Evolutionary conservation across 2,888 invertebrate species (phyloP).

Genomic region (Xestobium rufovillosum): DNA sequence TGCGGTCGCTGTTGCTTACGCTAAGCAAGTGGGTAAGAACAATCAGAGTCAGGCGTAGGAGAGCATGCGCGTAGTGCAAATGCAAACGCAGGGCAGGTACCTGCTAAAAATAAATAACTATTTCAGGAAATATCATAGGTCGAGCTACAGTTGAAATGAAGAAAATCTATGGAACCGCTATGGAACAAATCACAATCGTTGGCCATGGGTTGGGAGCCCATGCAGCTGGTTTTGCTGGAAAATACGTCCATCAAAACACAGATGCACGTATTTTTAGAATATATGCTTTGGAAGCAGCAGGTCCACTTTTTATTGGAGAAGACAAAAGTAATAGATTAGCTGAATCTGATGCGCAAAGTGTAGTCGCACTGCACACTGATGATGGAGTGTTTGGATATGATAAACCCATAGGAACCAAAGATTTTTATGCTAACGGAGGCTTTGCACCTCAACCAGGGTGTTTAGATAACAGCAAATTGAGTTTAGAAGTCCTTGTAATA

Average conservation of each 20-base stretch:
- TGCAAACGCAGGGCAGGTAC: no score
- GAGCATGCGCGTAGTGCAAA: no score
- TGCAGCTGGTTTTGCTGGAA: conserved; percentile 15
- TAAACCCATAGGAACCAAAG: background rate
- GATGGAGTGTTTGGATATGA: background rate
- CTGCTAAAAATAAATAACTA: no score
- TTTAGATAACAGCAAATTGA: background rate
- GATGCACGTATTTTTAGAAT: conserved; percentile 32
- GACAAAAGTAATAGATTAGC: background rate
- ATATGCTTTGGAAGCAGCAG: conserved; percentile 43
- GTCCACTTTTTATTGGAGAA: conserved; percentile 36
- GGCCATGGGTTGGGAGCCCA: conserved; percentile 16
- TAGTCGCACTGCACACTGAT: background rate
- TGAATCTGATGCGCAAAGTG: background rate
- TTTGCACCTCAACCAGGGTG: background rate
- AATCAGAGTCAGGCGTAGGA: no score
- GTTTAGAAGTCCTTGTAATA: background rate
- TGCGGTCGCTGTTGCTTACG: no score
- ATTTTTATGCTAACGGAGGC: conserved; percentile 2
- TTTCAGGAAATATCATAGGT: background rate
- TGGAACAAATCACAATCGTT: conserved; percentile 9
- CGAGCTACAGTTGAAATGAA: background rate
- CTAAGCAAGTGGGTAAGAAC: no score
- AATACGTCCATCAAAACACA: conserved; percentile 9
- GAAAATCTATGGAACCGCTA: background rate